Evolutionary conservation across 2,888 invertebrate genomes (phyloP).

Genomic region (Seira sanloemensis): DNA sequence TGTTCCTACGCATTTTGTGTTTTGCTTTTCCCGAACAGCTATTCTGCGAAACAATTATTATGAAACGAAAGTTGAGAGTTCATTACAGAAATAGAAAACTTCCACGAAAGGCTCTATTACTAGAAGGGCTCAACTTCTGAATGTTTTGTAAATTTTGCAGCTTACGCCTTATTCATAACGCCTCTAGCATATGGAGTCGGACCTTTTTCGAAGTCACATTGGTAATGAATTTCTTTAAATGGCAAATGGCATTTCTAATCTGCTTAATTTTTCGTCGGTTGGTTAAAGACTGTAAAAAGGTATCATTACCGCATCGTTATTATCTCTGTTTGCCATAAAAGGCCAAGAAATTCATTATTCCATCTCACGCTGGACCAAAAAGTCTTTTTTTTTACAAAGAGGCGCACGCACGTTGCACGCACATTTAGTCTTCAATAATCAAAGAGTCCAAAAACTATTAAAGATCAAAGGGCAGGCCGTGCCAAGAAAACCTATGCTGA

Average conservation of each 20-base stretch:
- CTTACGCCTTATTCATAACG: too few relatives aligned
- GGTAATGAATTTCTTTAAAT: neutral
- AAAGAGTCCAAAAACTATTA: constrained; percentile 31
- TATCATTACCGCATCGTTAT: constrained; percentile 4
- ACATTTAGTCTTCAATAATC: constrained; percentile 34
- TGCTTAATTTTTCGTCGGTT: constrained; percentile 9
- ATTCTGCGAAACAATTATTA: too few relatives aligned
- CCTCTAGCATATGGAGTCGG: too few relatives aligned
- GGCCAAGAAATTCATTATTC: neutral
- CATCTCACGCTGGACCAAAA: constrained; percentile 17
- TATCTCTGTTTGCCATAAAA: neutral
- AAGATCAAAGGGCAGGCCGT: constrained; percentile 61
- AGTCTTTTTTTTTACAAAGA: constrained; percentile 24
- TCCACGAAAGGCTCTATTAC: too few relatives aligned
- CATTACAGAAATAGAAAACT: too few relatives aligned
- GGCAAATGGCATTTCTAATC: neutral
- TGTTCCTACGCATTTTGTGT: too few relatives aligned
- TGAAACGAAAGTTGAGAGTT: neutral
- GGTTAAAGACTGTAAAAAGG: constrained; percentile 1
- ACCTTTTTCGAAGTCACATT: neutral
- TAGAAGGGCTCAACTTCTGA: too few relatives aligned
- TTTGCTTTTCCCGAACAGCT: too few relatives aligned
- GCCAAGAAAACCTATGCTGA: constrained; percentile 46
- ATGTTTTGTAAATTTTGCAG: too few relatives aligned
- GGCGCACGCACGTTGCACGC: neutral